Evolutionary conservation across 1,140 invertebrate species (phyloP).

Genomic region (Eriosoma lanigerum): DNA sequence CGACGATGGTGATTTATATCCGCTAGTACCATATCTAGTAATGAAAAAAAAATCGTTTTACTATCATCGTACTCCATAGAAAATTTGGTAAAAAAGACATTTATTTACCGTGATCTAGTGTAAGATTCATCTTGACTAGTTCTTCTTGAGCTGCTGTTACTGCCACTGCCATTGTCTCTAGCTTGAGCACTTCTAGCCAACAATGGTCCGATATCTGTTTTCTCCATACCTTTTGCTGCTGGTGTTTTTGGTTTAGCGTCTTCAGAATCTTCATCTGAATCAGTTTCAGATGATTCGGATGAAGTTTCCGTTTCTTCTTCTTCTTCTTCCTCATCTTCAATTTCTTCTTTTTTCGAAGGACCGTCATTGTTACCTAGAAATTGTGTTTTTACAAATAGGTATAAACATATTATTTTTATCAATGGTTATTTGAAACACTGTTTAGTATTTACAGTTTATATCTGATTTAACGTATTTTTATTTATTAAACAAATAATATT

Average conservation of each 20-base stretch:
- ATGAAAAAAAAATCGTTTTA: not conserved
- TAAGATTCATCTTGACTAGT: constrained; percentile 50
- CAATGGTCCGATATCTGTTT: constrained; percentile 76
- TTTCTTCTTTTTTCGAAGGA: constrained; percentile 47
- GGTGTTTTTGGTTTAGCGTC: constrained; percentile 54
- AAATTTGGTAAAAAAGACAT: not conserved
- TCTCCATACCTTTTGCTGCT: constrained; percentile 65
- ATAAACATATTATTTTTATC: not conserved
- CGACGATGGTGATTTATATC: constrained; percentile 47
- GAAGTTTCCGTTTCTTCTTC: constrained; percentile 63
- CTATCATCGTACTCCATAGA: too few relatives aligned
- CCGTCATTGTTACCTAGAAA: constrained; percentile 39
- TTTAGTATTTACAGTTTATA: too few relatives aligned
- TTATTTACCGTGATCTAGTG: constrained; percentile 42
- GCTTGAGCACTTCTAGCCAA: constrained; percentile 75
- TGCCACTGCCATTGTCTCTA: constrained; percentile 58
- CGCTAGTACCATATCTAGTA: constrained; percentile 45
- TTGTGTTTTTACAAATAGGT: not conserved
- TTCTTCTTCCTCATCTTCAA: constrained; percentile 56
- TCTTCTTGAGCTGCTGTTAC: constrained; percentile 52
- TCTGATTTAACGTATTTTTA: too few relatives aligned
- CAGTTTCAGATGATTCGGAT: constrained; percentile 66
- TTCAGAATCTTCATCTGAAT: constrained; percentile 71
- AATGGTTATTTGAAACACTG: too few relatives aligned
- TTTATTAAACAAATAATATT: too few relatives aligned